Evolutionary conservation across 2,113 vertebrate genomes (phyloP), one percentile per base, ranked within the genome.

Genomic region (Raja brachyura): DNA sequence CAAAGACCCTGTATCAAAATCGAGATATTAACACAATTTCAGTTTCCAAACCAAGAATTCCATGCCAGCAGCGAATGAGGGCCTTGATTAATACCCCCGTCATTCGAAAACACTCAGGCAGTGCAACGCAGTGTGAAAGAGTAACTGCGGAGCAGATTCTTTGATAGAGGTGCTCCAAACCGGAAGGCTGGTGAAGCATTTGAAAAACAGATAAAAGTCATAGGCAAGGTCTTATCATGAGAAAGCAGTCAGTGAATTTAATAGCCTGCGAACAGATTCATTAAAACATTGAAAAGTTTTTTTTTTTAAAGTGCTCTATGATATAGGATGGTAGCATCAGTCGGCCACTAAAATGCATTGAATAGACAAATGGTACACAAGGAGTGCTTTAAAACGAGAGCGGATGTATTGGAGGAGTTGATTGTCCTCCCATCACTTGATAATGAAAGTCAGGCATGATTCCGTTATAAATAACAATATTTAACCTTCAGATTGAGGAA

Each of bases 231-330:
- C 48, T 59, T 28, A 83, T 59, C 79, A 59, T 39, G 18, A 56
- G 77, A 54, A 83, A 83, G 79, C 79, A 83, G 48, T 83, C 79
- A 28, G 79, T 83, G 79, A 28, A 9, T 59, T 83, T 59, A 83
- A 59, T 83, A 83, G 79, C 48, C 79, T 83, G 79, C 6, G 6
- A 81, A 54, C 20, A 81, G 48, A 20, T 10, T 56, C 48, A 25
- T 81, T 81, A 54, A 81, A 54, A 81, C 78, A 25, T 56, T 25
- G 48, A 22, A 56, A 83, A 83, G 79, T 56, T 25, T 54, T 48
- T 48, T n/a, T 48, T 48, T 48, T 48, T 48, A 88, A 88, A 88
- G 83, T 88, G 83, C 25, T 31, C 5, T 14, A 61, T 18, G 11
- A 7, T 18, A 88, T 8, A 31, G 16, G n/a, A 63, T 31, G 59